A percentile compares a stretch with the other conserved stretches of the same genome.
These are phyloP conservation scores for Strigamia maritima DNA, from an alignment of 2,888 invertebrate genomes.

Conservation along the genomic window DNA sequence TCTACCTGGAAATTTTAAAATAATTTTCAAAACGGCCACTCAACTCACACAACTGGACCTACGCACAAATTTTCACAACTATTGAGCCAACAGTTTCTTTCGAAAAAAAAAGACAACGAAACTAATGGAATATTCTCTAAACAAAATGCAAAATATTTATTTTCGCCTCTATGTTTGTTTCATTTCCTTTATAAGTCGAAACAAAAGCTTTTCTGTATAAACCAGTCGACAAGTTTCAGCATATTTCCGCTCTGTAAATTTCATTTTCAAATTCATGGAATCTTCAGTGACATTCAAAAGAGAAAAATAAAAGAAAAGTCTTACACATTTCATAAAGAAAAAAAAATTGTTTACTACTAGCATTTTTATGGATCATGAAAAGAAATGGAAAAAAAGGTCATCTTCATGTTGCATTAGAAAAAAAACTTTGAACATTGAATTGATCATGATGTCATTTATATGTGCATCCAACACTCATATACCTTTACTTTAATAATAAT, in stretches of 20 bases:
- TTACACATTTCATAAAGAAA: neutral
- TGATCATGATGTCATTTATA: no score
- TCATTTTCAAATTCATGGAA: conserved; percentile 11
- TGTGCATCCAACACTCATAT: no score
- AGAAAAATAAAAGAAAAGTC: neutral
- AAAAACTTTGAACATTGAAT: neutral
- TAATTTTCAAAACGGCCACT: no score
- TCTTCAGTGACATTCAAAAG: neutral
- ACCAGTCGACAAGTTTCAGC: conserved; percentile 5
- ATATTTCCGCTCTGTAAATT: neutral
- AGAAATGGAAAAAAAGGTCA: neutral
- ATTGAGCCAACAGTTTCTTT: no score
- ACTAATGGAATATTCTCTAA: neutral
- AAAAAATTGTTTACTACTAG: neutral
- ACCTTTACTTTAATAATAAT: no score
- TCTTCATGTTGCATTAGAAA: neutral
- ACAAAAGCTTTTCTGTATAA: neutral
- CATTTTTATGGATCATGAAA: neutral
- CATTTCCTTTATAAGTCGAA: neutral
- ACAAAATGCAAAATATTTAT: neutral
- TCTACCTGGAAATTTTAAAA: no score
- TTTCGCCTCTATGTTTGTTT: neutral
- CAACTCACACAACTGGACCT: no score
- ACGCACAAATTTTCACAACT: no score
- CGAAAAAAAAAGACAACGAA: no score